Conservation (phyloP, 2,888 invertebrate species). For the Pachymerium ferrugineum region DNA sequence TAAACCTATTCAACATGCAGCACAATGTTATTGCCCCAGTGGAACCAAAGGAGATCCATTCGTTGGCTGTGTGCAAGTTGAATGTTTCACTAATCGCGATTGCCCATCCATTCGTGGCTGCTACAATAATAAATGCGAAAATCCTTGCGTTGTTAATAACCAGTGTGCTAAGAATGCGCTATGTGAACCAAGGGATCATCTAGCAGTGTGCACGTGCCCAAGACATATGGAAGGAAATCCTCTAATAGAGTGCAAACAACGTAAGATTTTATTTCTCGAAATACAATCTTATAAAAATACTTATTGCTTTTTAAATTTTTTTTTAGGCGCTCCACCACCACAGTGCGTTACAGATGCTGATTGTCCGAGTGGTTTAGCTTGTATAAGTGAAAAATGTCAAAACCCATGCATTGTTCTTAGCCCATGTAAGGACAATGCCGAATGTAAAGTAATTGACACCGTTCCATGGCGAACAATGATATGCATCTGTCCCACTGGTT, state of each 20-base stretch:
- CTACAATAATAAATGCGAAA: constrained; percentile 62
- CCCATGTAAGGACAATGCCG: constrained; percentile 53
- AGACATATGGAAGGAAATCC: constrained; percentile 52
- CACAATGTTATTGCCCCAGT: constrained; percentile 67
- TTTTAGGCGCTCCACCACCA: constrained; percentile 29
- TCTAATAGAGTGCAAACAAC: constrained; percentile 36
- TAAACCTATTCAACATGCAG: constrained; percentile 53
- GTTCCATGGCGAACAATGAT: constrained; percentile 41
- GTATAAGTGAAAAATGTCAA: constrained; percentile 74
- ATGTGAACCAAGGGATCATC: constrained; percentile 58
- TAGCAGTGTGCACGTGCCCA: constrained; percentile 53
- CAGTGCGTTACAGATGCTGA: constrained; percentile 75
- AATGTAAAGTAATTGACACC: constrained; percentile 45
- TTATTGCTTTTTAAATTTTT: background rate
- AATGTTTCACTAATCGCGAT: constrained; percentile 37
- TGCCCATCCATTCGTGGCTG: constrained; percentile 50
- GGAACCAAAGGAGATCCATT: constrained; percentile 70
- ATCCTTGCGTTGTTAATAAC: constrained; percentile 55
- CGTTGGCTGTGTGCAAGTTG: constrained; percentile 33
- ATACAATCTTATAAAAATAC: background rate
- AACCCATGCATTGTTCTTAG: constrained; percentile 67
- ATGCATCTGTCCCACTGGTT: constrained; percentile 41
- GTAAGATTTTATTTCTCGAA: constrained; percentile 30
- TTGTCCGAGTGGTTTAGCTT: constrained; percentile 79
- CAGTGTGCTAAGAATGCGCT: constrained; percentile 57